Evolutionary conservation across 2,797 vertebrate genomes (phyloP).

Genomic region (Takifugu ocellatus): DNA sequence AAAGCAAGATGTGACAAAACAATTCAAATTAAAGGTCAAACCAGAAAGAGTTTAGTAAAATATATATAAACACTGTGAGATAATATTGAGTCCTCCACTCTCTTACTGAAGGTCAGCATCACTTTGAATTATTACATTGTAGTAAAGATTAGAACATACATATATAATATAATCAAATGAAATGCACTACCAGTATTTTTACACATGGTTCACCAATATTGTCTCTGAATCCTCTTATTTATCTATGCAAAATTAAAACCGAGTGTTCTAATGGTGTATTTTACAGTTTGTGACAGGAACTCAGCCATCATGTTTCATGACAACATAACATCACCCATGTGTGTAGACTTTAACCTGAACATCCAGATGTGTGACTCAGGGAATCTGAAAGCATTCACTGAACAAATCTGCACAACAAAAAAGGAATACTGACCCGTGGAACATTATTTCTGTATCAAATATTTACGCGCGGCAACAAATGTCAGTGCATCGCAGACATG

Average conservation of each 20-base stretch:
- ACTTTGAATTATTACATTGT: slow-evolving; percentile 49
- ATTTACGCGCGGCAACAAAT: slow-evolving; percentile 62
- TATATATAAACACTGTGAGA: background rate
- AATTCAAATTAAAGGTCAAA: no score
- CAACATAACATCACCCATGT: slow-evolving; percentile 32
- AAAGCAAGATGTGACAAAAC: no score
- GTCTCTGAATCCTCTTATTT: background rate
- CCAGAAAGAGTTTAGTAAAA: no score
- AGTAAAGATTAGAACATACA: slow-evolving; percentile 39
- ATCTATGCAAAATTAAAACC: background rate
- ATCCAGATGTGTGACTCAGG: slow-evolving; percentile 46
- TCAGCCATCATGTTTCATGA: slow-evolving; percentile 17
- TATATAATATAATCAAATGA: slow-evolving; percentile 13
- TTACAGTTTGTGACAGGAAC: slow-evolving; percentile 26
- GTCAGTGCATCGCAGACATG: slow-evolving; percentile 63
- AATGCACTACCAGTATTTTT: no score
- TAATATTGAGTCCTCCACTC: slow-evolving; percentile 12
- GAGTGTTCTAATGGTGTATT: background rate
- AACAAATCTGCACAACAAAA: slow-evolving; percentile 34
- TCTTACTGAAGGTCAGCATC: slow-evolving; percentile 7
- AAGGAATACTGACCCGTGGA: slow-evolving; percentile 61
- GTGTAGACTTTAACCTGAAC: slow-evolving; percentile 39
- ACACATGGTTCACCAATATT: no score
- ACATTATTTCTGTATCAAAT: slow-evolving; percentile 58
- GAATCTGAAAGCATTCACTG: slow-evolving; percentile 33